These are phyloP conservation scores for Dipodomys stephensi DNA, from an alignment of 2,113 vertebrate species.

Conservation along the genomic window DNA sequence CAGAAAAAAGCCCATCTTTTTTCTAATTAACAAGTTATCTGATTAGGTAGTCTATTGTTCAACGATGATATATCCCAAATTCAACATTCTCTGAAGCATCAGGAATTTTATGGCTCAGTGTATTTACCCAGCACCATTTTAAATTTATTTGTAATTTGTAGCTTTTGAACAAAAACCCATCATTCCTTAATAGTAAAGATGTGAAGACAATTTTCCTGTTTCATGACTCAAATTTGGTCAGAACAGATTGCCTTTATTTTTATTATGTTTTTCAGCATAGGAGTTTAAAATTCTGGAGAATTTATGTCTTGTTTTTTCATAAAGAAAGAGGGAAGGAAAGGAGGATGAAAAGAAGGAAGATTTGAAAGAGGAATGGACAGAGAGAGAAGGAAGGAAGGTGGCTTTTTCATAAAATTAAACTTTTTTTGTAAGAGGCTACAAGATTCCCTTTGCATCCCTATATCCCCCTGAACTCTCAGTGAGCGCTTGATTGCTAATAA, in stretches of 20 bases:
- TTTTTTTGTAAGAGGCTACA: not conserved
- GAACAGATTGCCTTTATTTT: conserved; percentile 18
- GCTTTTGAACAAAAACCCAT: conserved; percentile 56
- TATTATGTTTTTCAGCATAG: not conserved
- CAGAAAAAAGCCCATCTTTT: not conserved
- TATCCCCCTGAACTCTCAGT: not conserved
- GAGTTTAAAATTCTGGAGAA: not conserved
- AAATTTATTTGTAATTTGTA: conserved; percentile 40
- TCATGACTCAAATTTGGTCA: not conserved
- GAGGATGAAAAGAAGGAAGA: not conserved
- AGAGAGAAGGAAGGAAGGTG: not conserved
- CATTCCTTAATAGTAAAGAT: not conserved
- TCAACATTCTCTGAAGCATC: conserved; percentile 36
- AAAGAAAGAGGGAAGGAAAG: not conserved
- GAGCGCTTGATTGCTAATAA: not conserved
- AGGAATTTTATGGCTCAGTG: not conserved
- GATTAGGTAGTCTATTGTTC: not conserved
- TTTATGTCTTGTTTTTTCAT: not conserved
- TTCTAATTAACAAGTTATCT: not conserved
- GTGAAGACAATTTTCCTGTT: conserved; percentile 26
- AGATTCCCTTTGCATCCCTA: not conserved
- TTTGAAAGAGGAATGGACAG: not conserved
- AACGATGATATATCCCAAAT: conserved; percentile 22
- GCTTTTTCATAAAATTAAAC: not conserved
- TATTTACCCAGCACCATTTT: not conserved